Conservation (phyloP, 2,888 invertebrate genomes). For the Aethes cnicana region DNA sequence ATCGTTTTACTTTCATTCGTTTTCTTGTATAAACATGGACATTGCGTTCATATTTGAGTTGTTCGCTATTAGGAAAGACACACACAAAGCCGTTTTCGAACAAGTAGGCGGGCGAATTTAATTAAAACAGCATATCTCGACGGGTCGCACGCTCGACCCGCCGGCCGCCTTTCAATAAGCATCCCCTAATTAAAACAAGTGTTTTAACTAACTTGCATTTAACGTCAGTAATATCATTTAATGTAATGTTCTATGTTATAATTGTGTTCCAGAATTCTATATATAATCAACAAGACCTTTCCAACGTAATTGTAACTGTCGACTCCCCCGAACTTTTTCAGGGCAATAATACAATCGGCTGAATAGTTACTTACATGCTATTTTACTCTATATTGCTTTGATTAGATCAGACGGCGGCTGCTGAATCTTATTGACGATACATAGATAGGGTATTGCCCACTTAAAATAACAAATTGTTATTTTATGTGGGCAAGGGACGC, state of each 20-base stretch:
- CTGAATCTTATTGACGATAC: constrained; percentile 17
- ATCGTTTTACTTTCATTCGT: constrained; percentile 17
- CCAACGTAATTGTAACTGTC: no score
- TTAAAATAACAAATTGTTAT: constrained; percentile 21
- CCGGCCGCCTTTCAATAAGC: constrained; percentile 55
- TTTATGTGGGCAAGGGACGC: constrained; percentile 24
- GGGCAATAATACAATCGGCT: constrained; percentile 3
- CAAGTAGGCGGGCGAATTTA: constrained; percentile 55
- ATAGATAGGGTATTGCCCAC: no score
- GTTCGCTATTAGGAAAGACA: constrained; percentile 23
- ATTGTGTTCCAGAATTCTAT: no score
- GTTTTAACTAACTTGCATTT: constrained; percentile 65
- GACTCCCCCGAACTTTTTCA: no score
- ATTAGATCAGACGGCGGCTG: constrained; percentile 4
- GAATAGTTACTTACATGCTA: not conserved
- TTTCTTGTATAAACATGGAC: constrained; percentile 16
- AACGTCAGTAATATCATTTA: constrained; percentile 54
- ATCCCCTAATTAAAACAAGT: constrained; percentile 70
- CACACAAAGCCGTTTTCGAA: constrained; percentile 38
- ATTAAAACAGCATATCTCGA: constrained; percentile 63
- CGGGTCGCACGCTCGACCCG: constrained; percentile 5
- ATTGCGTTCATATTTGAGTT: constrained; percentile 27
- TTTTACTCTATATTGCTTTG: not conserved
- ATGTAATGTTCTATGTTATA: constrained; percentile 46
- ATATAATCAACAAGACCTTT: no score